A percentile compares a stretch with the other conserved stretches of the same genome.
phyloP scores from a whole-genome alignment of 2,888 invertebrate genomes.

The Ferrisia virgata region DNA sequence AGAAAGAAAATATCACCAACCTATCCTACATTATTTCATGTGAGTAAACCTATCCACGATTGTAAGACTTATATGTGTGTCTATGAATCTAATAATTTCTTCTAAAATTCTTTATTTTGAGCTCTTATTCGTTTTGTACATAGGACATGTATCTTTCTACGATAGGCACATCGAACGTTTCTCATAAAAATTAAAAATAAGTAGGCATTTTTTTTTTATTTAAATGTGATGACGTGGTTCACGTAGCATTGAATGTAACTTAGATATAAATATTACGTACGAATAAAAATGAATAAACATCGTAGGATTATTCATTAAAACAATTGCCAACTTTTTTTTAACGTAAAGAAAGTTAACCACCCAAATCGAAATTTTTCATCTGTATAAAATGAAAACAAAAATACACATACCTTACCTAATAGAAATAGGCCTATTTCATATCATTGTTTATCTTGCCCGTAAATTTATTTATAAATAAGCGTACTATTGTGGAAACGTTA shows the following conservation, averaged over 20 bases:
- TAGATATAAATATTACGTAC: no score
- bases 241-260: neutral
- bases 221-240: neutral
- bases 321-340: neutral
- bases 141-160: no score
- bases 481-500: no score
- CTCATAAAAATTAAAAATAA: neutral
- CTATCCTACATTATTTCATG: no score
- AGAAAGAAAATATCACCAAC: neutral
- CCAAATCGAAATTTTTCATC: neutral
- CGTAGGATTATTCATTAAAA: neutral
- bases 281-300: neutral
- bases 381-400: no score
- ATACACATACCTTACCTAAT: no score
- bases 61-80: neutral
- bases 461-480: no score
- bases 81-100: neutral
- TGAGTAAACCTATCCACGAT: neutral
- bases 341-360: neutral
- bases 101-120: no score
- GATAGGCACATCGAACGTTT: neutral
- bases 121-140: no score
- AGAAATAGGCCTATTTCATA: no score
- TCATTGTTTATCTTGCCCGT: no score
- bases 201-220: neutral